Percentiles rank a stretch among this genome's conserved stretches.
These are phyloP conservation scores for Loripinus fragilis DNA, from an alignment of 2,888 invertebrate species.

Conservation along the genomic window DNA sequence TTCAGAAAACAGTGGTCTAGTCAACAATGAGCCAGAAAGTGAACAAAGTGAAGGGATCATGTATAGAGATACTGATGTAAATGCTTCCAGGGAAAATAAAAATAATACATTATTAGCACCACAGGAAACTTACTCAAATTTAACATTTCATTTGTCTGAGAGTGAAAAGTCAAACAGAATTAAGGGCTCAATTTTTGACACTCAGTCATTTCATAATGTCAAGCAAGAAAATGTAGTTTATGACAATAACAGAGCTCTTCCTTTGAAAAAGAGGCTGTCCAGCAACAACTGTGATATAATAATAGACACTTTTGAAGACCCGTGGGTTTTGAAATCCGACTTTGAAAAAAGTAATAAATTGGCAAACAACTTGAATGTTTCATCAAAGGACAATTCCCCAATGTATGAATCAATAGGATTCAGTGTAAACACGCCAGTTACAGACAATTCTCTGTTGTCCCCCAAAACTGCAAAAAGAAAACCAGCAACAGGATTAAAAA, in stretches of 20 bases:
- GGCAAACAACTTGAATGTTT: not conserved
- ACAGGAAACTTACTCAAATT: not conserved
- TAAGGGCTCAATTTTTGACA: not conserved
- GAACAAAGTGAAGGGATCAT: not conserved
- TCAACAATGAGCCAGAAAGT: not conserved
- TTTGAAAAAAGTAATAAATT: not conserved
- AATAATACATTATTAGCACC: not conserved
- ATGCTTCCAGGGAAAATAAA: not conserved
- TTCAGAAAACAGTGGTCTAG: no score
- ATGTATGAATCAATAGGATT: not conserved
- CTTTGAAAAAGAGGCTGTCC: not conserved
- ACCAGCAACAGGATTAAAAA: not conserved
- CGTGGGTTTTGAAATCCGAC: conserved; percentile 42
- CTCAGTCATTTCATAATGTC: not conserved
- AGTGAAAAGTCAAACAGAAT: not conserved
- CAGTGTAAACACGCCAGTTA: not conserved
- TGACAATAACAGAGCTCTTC: not conserved
- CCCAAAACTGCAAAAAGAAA: not conserved
- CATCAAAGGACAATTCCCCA: not conserved
- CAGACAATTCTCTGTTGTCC: conserved; percentile 1
- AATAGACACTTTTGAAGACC: conserved; percentile 42
- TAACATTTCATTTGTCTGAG: conserved; percentile 4
- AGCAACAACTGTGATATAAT: conserved; percentile 4
- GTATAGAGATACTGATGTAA: not conserved
- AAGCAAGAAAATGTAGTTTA: not conserved